Evolutionary conservation across 1,140 invertebrate genomes (phyloP).

Genomic region (Notospermus geniculatus): DNA sequence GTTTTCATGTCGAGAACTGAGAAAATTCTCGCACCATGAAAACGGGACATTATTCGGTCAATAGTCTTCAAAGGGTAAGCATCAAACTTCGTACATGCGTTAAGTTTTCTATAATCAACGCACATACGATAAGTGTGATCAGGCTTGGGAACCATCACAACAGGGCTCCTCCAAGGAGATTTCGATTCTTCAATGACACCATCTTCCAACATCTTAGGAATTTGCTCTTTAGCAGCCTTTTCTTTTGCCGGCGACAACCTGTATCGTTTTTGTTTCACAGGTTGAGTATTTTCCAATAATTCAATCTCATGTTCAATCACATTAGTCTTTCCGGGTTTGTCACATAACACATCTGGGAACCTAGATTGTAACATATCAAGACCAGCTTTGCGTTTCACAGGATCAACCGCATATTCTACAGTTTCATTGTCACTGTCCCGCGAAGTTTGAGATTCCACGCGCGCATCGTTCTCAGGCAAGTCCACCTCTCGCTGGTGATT

Average conservation of each 20-base stretch:
- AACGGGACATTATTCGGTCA: constrained; percentile 32
- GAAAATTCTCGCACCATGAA: constrained; percentile 27
- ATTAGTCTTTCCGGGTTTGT: too few relatives aligned
- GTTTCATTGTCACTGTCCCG: too few relatives aligned
- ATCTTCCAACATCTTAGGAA: constrained; percentile 11
- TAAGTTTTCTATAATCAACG: constrained; percentile 35
- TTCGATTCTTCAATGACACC: constrained; percentile 34
- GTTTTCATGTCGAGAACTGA: constrained; percentile 28
- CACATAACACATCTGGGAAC: too few relatives aligned
- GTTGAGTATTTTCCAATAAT: too few relatives aligned
- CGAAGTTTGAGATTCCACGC: too few relatives aligned
- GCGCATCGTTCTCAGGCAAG: too few relatives aligned
- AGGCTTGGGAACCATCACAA: constrained; percentile 39
- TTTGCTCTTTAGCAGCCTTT: constrained; percentile 13
- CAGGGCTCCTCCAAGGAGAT: constrained; percentile 35
- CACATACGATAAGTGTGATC: constrained; percentile 31
- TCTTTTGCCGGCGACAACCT: constrained; percentile 13
- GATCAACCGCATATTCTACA: too few relatives aligned
- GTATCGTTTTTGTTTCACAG: constrained; percentile 16
- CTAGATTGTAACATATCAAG: too few relatives aligned
- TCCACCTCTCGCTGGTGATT: too few relatives aligned
- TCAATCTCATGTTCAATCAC: too few relatives aligned
- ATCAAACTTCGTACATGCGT: constrained; percentile 28
- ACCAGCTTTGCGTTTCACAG: too few relatives aligned
- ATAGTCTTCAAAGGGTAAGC: too few relatives aligned